Conservation (phyloP, 2,113 vertebrate species). For the Oenanthe melanoleuca region DNA sequence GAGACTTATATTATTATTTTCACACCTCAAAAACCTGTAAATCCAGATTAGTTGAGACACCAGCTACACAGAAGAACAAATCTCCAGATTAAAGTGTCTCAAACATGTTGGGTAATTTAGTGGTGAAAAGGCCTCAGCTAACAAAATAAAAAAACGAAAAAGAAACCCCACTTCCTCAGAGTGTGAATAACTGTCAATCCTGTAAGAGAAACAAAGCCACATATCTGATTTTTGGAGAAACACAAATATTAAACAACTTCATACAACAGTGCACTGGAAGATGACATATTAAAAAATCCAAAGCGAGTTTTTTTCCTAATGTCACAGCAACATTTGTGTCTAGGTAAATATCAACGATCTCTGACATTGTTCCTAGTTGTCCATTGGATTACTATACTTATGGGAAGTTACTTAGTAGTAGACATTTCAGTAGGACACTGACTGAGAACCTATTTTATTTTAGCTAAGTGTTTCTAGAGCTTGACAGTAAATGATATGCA, state of each 20-base stretch:
- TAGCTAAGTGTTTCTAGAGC: constrained; percentile 9
- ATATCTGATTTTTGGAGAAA: background rate
- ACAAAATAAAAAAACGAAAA: background rate
- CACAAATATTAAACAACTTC: background rate
- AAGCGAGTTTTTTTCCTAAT: background rate
- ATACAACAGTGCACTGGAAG: background rate
- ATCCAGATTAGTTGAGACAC: background rate
- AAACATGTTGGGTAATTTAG: background rate
- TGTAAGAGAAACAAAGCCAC: background rate
- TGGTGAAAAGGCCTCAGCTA: background rate
- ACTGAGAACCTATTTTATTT: constrained; percentile 18
- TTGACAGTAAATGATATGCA: constrained; percentile 25
- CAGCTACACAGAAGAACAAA: background rate
- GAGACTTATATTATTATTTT: background rate
- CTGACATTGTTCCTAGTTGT: background rate
- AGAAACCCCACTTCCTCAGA: background rate
- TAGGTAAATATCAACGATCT: background rate
- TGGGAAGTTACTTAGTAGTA: background rate
- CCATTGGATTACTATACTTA: background rate
- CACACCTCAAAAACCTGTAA: background rate
- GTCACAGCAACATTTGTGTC: background rate
- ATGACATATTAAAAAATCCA: background rate
- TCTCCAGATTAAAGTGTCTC: background rate
- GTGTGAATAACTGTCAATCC: background rate
- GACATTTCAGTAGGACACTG: background rate